Percentiles rank a stretch among this genome's conserved stretches.
These are phyloP conservation scores for Ladona fulva DNA, from an alignment of 1,140 invertebrate genomes.

Conservation along the genomic window DNA sequence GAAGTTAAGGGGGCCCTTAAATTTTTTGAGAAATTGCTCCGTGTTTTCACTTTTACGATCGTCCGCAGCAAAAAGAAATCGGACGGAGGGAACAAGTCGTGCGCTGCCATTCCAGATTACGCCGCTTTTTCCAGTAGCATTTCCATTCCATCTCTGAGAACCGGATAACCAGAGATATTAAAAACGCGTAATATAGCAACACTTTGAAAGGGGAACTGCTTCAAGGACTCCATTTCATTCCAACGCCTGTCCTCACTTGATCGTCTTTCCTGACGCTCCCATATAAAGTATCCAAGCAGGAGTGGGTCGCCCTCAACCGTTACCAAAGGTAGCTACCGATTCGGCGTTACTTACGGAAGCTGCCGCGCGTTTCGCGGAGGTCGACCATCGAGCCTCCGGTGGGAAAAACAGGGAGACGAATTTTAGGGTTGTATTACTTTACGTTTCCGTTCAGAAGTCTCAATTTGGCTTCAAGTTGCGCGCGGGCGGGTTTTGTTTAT, in stretches of 20 bases:
- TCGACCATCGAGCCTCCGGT: neutral
- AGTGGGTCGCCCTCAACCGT: neutral
- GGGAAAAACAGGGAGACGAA: neutral
- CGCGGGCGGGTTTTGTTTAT: no score
- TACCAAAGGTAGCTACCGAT: no score
- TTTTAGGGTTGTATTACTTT: no score
- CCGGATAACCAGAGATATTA: neutral
- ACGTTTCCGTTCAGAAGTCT: no score
- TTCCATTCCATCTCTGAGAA: neutral
- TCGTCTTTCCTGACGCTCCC: neutral
- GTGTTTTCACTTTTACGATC: neutral
- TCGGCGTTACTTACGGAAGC: neutral
- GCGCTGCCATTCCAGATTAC: neutral
- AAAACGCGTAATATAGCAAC: neutral
- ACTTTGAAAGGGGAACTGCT: neutral
- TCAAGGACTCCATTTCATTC: neutral
- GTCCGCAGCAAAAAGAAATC: neutral
- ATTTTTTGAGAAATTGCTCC: neutral
- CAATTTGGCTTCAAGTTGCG: no score
- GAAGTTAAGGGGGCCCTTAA: no score
- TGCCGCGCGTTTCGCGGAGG: neutral
- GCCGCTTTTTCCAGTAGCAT: conserved; percentile 3
- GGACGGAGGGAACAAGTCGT: neutral
- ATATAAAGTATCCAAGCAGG: neutral
- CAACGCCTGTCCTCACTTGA: neutral